Evolutionary conservation across 2,888 invertebrate species (phyloP).

Genomic region (Octodonta nipae): DNA sequence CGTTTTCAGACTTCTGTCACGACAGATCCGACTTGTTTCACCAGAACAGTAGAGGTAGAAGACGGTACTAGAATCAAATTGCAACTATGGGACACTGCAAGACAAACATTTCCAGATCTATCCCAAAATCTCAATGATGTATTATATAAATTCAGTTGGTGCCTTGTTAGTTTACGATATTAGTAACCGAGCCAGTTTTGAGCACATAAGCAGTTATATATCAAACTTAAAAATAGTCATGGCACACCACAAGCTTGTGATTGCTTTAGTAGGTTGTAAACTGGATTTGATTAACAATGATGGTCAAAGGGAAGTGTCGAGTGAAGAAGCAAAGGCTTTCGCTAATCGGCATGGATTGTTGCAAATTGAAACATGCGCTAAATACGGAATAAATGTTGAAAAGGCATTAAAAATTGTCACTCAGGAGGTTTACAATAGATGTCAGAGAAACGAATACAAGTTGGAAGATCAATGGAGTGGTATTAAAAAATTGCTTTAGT

Average conservation of each 20-base stretch:
- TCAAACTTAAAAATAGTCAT: slow-evolving; percentile 89
- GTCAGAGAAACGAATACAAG: slow-evolving; percentile 83
- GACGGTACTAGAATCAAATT: slow-evolving; percentile 92
- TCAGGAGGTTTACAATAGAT: slow-evolving; percentile 78
- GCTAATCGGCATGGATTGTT: slow-evolving; percentile 84
- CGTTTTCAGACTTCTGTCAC: slow-evolving; percentile 89
- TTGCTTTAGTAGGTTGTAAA: slow-evolving; percentile 83
- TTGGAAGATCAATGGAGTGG: slow-evolving; percentile 95
- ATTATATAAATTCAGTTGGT: slow-evolving; percentile 96
- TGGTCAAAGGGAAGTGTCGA: slow-evolving; percentile 56
- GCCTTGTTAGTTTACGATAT: slow-evolving; percentile 91
- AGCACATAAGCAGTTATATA: slow-evolving; percentile 93
- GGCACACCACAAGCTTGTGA: slow-evolving; percentile 88
- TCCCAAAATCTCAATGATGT: slow-evolving; percentile 95
- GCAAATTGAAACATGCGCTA: slow-evolving; percentile 92
- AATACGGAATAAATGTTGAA: slow-evolving; percentile 83
- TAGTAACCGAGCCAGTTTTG: slow-evolving; percentile 79
- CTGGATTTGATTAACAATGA: slow-evolving; percentile 71
- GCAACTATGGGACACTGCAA: slow-evolving; percentile 97
- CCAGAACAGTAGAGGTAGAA: slow-evolving; percentile 85
- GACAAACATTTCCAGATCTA: slow-evolving; percentile 93
- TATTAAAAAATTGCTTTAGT: slow-evolving; percentile 84
- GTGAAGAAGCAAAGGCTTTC: slow-evolving; percentile 85
- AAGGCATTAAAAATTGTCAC: slow-evolving; percentile 83
- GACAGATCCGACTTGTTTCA: slow-evolving; percentile 97